Evolutionary conservation across 35 echinoderm and acorn worm genomes (phyloP), one percentile per base, ranked within the genome.

Genomic region (Chiridota heheva): DNA sequence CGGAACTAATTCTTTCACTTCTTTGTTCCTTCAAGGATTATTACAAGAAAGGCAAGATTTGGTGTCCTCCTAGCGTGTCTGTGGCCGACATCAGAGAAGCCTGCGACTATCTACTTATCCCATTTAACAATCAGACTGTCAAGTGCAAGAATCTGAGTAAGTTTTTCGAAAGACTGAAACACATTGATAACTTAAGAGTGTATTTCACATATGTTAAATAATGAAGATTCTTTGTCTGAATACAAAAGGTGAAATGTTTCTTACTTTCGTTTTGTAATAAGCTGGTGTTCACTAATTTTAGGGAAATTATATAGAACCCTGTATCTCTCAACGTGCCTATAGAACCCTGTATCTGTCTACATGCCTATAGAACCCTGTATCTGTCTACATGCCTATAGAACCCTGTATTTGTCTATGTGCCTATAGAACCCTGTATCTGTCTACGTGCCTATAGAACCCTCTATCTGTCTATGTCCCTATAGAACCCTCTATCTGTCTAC

Each of bases 61-160:
- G 81, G 24, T 97, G 94, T 85, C 94, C 94, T 26, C 94, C 94
- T 7, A 97, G 78, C 39, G 72, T 97, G 2, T 71, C 90, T 27
- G 85, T 97, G 16, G 39, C 90, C 26, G 94, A 97, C 33, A 75
- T 97, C 6, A 70, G 94, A 84, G 93, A 97, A 40, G 94, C 94
- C 7, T 97, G 94, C 63, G 94, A 97, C 51, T 97, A 97, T 44
- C 89, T 97, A 29, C 73, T 97, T 22, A 79, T 97, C 17, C 93
- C 94, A 13, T 97, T 97, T 47, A 91, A 82, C 41, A 84, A 91
- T 48, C 40, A 66, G 22, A 88, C 88, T 20, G 74, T 97, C 60
- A 91, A 86, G 58, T 97, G 94, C 51, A 86, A 97, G 73, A 97
- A 97, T 58, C 89, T 97, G 24, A 71, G 88, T 97, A 85, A 97